Conservation (phyloP, 2,888 invertebrate species). For the Troglohyphantes excavatus region DNA sequence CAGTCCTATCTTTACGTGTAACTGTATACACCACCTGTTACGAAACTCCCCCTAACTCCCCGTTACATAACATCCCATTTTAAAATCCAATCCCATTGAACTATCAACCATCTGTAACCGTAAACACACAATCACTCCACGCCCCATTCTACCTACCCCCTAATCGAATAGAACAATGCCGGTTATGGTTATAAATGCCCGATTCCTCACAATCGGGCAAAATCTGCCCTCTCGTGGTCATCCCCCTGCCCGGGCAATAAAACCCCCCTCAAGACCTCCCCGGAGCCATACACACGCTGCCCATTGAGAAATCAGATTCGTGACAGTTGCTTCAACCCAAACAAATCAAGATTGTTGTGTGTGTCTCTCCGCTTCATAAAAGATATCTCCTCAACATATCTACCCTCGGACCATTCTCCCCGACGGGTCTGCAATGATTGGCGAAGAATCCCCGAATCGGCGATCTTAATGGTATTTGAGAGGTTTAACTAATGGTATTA, state of each 20-base stretch:
- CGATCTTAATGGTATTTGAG: too few species aligned
- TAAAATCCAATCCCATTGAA: neutral
- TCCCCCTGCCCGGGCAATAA: neutral
- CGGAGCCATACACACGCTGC: neutral
- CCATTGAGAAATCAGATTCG: conserved; percentile 31
- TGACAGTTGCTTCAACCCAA: conserved; percentile 61
- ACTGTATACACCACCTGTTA: neutral
- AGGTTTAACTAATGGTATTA: too few species aligned
- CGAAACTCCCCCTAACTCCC: neutral
- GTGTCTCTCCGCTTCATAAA: conserved; percentile 16
- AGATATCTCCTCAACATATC: conserved; percentile 46
- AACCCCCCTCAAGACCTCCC: conserved; percentile 11
- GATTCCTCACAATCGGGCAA: neutral
- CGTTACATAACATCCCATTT: neutral
- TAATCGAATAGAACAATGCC: neutral
- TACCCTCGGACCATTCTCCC: too few species aligned
- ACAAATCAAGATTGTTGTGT: conserved; percentile 62
- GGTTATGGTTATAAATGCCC: conserved; percentile 24
- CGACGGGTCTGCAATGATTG: neutral
- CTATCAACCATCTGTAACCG: neutral
- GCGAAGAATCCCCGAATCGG: too few species aligned
- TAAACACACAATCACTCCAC: neutral
- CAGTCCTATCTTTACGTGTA: too few species aligned
- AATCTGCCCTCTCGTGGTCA: neutral
- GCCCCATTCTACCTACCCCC: neutral